phyloP scores from a whole-genome alignment of 2,888 invertebrate genomes.

The Conistra vaccinii region DNA sequence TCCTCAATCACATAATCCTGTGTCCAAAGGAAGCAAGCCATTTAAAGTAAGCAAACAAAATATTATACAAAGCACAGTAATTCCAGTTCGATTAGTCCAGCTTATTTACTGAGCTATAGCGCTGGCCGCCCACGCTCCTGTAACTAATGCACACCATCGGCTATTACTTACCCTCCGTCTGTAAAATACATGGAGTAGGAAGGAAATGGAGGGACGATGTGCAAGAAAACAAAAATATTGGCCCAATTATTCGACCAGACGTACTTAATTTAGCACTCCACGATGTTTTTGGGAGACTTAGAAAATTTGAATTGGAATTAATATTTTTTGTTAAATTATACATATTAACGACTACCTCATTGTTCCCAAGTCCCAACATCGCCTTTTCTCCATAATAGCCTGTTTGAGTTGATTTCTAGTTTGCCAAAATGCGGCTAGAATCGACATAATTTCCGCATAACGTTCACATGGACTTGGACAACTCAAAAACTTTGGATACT shows the following conservation, averaged over 20 bases:
- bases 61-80: slow-evolving; percentile 36
- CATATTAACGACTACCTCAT: too few relatives aligned
- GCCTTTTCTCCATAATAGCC: neutral
- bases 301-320: neutral
- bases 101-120: slow-evolving; percentile 64
- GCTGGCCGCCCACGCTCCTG: slow-evolving; percentile 82
- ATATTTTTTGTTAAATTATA: neutral
- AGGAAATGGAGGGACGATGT: slow-evolving; percentile 22
- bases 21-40: neutral
- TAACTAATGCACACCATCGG: slow-evolving; percentile 84
- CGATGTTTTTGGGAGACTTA: neutral
- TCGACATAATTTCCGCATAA: neutral
- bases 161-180: slow-evolving; percentile 81
- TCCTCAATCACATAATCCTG: neutral
- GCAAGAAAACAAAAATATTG: neutral
- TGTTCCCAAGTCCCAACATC: neutral
- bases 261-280: neutral
- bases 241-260: neutral
- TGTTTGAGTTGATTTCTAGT: neutral
- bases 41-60: slow-evolving; percentile 24
- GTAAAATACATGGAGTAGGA: slow-evolving; percentile 45
- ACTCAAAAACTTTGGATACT: neutral
- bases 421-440: neutral
- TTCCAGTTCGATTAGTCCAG: slow-evolving; percentile 67
- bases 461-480: neutral